phyloP scores from a whole-genome alignment of 2,113 vertebrate species.

The Pagrus major region DNA sequence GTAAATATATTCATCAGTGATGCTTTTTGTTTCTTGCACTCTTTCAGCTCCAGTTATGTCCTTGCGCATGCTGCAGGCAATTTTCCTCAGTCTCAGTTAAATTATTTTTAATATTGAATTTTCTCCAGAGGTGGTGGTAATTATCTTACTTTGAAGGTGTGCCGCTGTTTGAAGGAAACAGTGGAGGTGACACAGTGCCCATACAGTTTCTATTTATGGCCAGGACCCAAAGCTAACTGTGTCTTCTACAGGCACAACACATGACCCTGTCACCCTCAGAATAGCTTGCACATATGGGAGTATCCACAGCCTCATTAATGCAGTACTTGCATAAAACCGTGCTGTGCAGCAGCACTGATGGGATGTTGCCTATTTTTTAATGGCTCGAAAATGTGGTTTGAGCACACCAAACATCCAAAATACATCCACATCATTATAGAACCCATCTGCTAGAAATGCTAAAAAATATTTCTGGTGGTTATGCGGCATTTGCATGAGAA shows the following conservation, averaged over 20 bases:
- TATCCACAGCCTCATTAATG: slow-evolving; percentile 30
- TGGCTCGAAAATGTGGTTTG: slow-evolving; percentile 8
- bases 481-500: slow-evolving; percentile 25
- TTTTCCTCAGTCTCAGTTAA: not conserved
- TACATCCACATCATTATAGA: slow-evolving; percentile 24
- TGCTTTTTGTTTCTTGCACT: not conserved
- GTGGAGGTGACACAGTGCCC: slow-evolving; percentile 17
- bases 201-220: slow-evolving; percentile 45
- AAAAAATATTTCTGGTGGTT: slow-evolving; percentile 20
- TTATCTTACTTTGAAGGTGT: not conserved
- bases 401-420: slow-evolving; percentile 32
- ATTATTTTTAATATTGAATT: not conserved
- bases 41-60: not conserved
- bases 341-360: not conserved
- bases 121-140: slow-evolving; percentile 5
- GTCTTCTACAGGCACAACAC: slow-evolving; percentile 30
- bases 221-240: slow-evolving; percentile 31
- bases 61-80: not conserved
- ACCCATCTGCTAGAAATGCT: slow-evolving; percentile 5
- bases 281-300: slow-evolving; percentile 24
- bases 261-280: slow-evolving; percentile 24
- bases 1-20: not conserved
- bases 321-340: slow-evolving; percentile 26
- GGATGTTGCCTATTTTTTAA: slow-evolving; percentile 12
- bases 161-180: slow-evolving; percentile 21